These are phyloP conservation scores for Drosophila murphyi DNA, from an alignment of 1,140 invertebrate species.

Conservation along the genomic window DNA sequence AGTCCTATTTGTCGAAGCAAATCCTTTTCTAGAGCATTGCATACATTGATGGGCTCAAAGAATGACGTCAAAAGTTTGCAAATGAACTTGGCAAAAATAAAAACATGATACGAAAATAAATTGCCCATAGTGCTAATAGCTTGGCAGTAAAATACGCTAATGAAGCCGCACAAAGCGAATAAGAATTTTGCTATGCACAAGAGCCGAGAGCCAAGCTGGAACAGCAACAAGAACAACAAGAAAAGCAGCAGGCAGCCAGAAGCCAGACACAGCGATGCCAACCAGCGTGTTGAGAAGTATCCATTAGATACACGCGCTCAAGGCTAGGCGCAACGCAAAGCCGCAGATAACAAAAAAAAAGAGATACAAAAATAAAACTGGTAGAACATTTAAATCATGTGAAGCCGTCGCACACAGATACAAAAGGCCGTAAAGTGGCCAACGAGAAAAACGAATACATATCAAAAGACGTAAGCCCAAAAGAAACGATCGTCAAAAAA, in stretches of 20 bases:
- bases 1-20: not conserved
- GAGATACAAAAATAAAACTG: conserved; percentile 57
- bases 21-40: not conserved
- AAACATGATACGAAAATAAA: conserved; percentile 22
- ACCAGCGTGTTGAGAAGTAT: conserved; percentile 72
- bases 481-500: conserved; percentile 47
- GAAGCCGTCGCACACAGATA: conserved; percentile 34
- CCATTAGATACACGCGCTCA: conserved; percentile 75
- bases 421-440: conserved; percentile 51
- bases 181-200: conserved; percentile 36
- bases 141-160: conserved; percentile 52
- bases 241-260: conserved; percentile 49
- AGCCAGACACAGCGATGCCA: conserved; percentile 34
- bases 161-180: conserved; percentile 43
- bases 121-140: conserved; percentile 62
- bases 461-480: conserved; percentile 55
- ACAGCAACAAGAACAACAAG: conserved; percentile 13
- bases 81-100: not conserved
- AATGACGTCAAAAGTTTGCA: not conserved
- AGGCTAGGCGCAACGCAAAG: conserved; percentile 57
- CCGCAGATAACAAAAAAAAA: conserved; percentile 43
- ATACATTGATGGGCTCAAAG: not conserved
- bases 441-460: conserved; percentile 53
- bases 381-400: conserved; percentile 74
- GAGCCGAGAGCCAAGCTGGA: conserved; percentile 8